Conservation (phyloP, 2,888 invertebrate species). For the Trilocha varians region DNA sequence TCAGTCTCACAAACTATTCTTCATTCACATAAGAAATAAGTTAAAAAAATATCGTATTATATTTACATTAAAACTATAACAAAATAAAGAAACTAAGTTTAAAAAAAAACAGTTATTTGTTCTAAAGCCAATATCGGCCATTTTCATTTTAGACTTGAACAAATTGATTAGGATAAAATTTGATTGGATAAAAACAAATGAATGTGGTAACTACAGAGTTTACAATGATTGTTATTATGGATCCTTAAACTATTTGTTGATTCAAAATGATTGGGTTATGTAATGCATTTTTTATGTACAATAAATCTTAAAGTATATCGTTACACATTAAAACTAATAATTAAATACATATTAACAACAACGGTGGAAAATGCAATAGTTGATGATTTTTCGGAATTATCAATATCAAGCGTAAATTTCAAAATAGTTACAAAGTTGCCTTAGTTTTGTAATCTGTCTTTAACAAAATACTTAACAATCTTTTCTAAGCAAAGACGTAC, state of each 20-base stretch:
- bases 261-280: constrained; percentile 29
- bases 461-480: too few relatives aligned
- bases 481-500: too few relatives aligned
- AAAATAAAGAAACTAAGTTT: constrained; percentile 1
- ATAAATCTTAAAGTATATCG: not conserved
- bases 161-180: not conserved
- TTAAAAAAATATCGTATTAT: constrained; percentile 12
- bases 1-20: constrained; percentile 48
- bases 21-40: constrained; percentile 35
- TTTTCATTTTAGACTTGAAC: not conserved
- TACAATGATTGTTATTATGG: not conserved
- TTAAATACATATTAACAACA: constrained; percentile 11
- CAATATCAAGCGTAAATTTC: not conserved
- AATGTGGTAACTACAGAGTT: not conserved
- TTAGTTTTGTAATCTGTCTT: not conserved
- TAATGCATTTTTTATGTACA: constrained; percentile 33
- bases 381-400: constrained; percentile 1
- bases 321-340: constrained; percentile 5
- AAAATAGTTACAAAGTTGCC: not conserved
- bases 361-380: constrained; percentile 6
- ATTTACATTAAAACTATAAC: constrained; percentile 5
- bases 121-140: not conserved
- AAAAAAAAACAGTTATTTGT: not conserved
- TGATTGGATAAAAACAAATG: not conserved
- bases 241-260: constrained; percentile 19